Conservation (phyloP, 64 coral and sea anemone genomes). For the Dendronephthya gigantea region DNA sequence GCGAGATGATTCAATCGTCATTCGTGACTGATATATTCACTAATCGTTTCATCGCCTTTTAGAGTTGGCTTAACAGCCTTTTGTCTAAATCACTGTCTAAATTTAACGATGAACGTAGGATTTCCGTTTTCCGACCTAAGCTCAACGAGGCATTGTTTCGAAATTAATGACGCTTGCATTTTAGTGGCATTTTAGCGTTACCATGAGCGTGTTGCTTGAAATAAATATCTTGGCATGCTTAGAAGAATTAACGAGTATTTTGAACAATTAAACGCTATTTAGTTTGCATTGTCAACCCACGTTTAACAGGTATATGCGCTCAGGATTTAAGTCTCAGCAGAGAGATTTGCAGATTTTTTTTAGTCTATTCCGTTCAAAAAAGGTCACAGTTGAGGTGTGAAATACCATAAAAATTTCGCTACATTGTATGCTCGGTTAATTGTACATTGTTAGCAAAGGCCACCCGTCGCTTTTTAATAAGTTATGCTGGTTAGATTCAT, state of each 20-base stretch:
- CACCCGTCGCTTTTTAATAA: background rate
- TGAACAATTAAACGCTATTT: background rate
- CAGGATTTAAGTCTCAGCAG: too few relatives aligned
- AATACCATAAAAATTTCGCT: background rate
- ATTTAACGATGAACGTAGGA: background rate
- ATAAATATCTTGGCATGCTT: background rate
- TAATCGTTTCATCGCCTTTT: too few relatives aligned
- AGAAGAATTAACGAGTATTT: background rate
- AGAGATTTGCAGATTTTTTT: too few relatives aligned
- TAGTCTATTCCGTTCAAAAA: too few relatives aligned
- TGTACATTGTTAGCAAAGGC: background rate
- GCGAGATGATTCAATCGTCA: too few relatives aligned
- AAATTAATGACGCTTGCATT: background rate
- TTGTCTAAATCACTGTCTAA: background rate
- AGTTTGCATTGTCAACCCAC: background rate
- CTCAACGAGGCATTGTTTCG: background rate
- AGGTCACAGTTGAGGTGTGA: background rate
- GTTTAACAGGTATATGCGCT: too few relatives aligned
- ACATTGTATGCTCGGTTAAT: background rate
- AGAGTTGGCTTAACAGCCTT: too few relatives aligned
- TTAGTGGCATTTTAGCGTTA: too few relatives aligned
- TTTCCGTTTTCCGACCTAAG: background rate
- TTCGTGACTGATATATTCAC: too few relatives aligned
- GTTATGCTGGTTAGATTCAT: background rate
- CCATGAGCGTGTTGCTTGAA: background rate